phyloP scores from a whole-genome alignment of 1,140 invertebrate genomes.

The Sycophila sp. region DNA sequence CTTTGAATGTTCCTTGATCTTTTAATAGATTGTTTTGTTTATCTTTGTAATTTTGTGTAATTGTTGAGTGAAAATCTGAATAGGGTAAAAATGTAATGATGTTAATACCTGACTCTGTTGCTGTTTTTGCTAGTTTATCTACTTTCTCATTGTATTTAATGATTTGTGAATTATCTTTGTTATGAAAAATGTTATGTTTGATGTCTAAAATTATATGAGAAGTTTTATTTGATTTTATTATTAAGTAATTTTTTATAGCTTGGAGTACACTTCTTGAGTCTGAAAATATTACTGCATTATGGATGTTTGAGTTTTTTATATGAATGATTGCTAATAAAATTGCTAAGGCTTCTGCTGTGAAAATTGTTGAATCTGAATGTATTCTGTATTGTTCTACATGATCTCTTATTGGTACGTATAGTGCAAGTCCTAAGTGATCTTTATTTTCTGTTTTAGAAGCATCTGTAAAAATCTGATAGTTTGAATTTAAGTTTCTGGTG shows the following conservation, averaged over 20 bases:
- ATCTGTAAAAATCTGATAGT: not conserved
- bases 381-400: not conserved
- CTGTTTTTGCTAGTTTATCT: not conserved
- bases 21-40: not conserved
- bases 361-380: not conserved
- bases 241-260: not conserved
- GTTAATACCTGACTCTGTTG: not conserved
- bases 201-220: not conserved
- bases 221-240: not conserved
- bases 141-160: not conserved
- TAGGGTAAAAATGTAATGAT: not conserved
- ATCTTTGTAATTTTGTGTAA: not conserved
- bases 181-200: not conserved
- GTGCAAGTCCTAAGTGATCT: not conserved
- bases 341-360: not conserved
- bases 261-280: not conserved
- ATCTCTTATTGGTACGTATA: not conserved
- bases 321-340: not conserved
- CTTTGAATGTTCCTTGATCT: not conserved
- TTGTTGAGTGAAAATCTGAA: not conserved
- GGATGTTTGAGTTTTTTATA: not conserved
- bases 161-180: not conserved
- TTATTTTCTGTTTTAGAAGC: not conserved
- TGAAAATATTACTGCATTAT: not conserved
- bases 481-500: not conserved